A percentile compares a stretch with the other conserved stretches of the same genome.
These are phyloP conservation scores for Lordiphosa stackelbergi DNA, from an alignment of 1,140 invertebrate genomes.

Conservation along the genomic window DNA sequence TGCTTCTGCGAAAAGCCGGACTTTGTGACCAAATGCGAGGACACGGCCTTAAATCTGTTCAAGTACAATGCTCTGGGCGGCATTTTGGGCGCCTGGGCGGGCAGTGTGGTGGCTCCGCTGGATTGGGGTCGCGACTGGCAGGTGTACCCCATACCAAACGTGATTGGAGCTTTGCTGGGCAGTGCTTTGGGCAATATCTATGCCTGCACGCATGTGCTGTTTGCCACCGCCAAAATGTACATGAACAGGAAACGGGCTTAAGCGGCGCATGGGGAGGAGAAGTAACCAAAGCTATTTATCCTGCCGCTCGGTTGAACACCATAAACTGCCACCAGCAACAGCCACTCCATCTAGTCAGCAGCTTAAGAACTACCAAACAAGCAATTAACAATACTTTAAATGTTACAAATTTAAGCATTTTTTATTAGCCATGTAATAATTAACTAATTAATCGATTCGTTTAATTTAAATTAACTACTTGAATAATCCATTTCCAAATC, in stretches of 20 bases:
- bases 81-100: slow-evolving; percentile 87
- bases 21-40: slow-evolving; percentile 68
- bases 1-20: slow-evolving; percentile 75
- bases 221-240: slow-evolving; percentile 66
- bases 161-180: slow-evolving; percentile 81
- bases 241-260: slow-evolving; percentile 69
- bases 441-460: too few species aligned
- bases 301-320: slow-evolving; percentile 56
- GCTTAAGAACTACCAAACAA: slow-evolving; percentile 63
- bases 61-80: slow-evolving; percentile 79
- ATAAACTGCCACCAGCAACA: slow-evolving; percentile 49
- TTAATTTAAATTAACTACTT: slow-evolving; percentile 48
- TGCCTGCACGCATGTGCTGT: slow-evolving; percentile 67
- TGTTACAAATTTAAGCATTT: slow-evolving; percentile 68
- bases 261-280: background rate
- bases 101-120: slow-evolving; percentile 87
- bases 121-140: slow-evolving; percentile 93
- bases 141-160: slow-evolving; percentile 84
- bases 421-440: slow-evolving; percentile 46
- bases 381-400: slow-evolving; percentile 63
- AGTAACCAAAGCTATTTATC: slow-evolving; percentile 43
- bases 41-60: slow-evolving; percentile 70
- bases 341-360: slow-evolving; percentile 58
- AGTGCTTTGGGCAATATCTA: slow-evolving; percentile 78
- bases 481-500: slow-evolving; percentile 27